Percentiles rank a stretch among this genome's conserved stretches.
Conservation (phyloP, 1,140 invertebrate genomes). For the Callitettix versicolor region DNA sequence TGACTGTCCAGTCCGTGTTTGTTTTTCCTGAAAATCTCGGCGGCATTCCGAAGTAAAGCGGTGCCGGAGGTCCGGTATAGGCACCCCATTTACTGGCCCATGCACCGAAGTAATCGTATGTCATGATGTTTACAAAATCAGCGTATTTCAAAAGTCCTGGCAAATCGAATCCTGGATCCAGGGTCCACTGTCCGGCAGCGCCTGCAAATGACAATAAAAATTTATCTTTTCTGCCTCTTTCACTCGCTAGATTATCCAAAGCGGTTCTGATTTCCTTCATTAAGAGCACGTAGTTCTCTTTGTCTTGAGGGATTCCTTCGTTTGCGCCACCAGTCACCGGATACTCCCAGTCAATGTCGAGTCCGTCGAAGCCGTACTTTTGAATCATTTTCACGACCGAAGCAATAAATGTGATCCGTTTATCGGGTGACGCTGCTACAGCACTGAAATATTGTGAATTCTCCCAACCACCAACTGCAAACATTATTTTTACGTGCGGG, state of each 20-base stretch:
- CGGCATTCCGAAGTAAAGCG: constrained; percentile 18
- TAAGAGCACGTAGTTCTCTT: constrained; percentile 21
- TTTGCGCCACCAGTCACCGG: constrained; percentile 33
- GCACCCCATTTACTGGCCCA: constrained; percentile 23
- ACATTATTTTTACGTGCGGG: constrained; percentile 39
- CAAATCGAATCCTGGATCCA: constrained; percentile 19
- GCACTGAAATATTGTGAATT: constrained; percentile 38
- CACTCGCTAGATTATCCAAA: constrained; percentile 6
- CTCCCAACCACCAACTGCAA: constrained; percentile 42
- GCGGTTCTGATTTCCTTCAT: constrained; percentile 19
- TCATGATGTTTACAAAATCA: constrained; percentile 22
- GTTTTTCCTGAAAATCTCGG: constrained; percentile 20
- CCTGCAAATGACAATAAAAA: constrained; percentile 20
- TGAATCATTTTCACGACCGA: constrained; percentile 44
- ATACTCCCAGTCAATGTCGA: constrained; percentile 51
- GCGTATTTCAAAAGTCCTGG: constrained; percentile 18
- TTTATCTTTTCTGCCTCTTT: constrained; percentile 11
- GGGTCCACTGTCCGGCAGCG: constrained; percentile 19
- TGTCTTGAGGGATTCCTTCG: constrained; percentile 19
- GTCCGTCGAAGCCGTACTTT: constrained; percentile 46
- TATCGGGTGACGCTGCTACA: constrained; percentile 36
- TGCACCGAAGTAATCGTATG: constrained; percentile 21
- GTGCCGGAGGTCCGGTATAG: constrained; percentile 19
- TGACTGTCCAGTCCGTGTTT: constrained; percentile 22
- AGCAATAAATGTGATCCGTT: constrained; percentile 43